Conservation (phyloP, 2,888 invertebrate species). For the Sminthurinus aureus region DNA sequence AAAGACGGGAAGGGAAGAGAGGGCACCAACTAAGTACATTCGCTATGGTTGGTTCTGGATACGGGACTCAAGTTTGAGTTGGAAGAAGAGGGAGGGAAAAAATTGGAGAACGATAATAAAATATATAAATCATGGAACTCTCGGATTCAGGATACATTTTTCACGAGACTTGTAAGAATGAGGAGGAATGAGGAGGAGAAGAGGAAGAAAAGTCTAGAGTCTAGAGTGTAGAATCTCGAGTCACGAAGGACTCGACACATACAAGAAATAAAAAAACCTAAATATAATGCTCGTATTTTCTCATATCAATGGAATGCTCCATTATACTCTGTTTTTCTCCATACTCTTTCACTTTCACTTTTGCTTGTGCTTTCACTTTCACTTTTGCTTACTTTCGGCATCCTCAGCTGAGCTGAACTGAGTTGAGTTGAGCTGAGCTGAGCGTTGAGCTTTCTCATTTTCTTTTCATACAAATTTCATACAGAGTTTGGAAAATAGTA, state of each 20-base stretch:
- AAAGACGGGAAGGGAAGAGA: background rate
- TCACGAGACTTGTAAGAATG: conserved; percentile 15
- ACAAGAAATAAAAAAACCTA: conserved; percentile 34
- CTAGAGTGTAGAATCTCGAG: background rate
- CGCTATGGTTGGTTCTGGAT: background rate
- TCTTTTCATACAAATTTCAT: too few relatives aligned
- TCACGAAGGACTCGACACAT: conserved; percentile 12
- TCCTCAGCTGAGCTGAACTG: too few relatives aligned
- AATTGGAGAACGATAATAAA: conserved; percentile 36
- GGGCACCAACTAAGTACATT: too few relatives aligned
- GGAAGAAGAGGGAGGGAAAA: conserved; percentile 8
- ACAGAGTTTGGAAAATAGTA: too few relatives aligned
- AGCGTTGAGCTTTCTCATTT: too few relatives aligned
- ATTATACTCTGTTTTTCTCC: too few relatives aligned
- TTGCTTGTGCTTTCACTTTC: too few relatives aligned
- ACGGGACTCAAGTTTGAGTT: background rate
- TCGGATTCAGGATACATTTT: conserved; percentile 40
- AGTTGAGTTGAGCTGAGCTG: too few relatives aligned
- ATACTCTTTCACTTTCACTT: too few relatives aligned
- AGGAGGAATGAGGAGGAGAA: background rate
- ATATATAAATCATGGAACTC: conserved; percentile 35
- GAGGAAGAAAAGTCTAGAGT: background rate
- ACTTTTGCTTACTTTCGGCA: too few relatives aligned
- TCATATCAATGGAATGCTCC: background rate
- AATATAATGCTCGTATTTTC: background rate